Base-by-base conservation (phyloP, 2,113 vertebrate genomes). In the Notarius lentiginosus region DNA sequence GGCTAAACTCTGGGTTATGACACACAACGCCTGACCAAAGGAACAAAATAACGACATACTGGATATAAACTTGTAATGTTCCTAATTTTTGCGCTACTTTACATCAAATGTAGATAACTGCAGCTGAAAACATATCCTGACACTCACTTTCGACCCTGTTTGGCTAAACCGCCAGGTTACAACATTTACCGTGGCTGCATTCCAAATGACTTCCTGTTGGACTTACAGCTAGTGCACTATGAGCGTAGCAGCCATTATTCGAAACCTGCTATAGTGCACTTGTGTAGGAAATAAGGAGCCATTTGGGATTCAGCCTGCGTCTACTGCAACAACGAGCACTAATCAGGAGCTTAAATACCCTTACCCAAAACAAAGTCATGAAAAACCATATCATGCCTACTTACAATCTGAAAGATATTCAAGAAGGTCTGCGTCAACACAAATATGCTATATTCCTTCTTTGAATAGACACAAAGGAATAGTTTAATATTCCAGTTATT, bases 401-500 rank as follows among this genome's bases (percentile, higher is more conserved):
- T 82, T 84, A 90, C 90, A 82, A 68, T 87, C 80, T 60, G 22
- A 70, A 55, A 77, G 61, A 65, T 30, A 34, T 7, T 14, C 49
- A 11, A 17, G 7, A 27, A 55, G 9, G 1, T 12, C 56, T 6
- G 58, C n/a, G 58, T 56, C 56, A 34, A 79, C 1, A 51, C 14
- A 17, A 49, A 63, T 30, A 15, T 11, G 58, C 15, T 51, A 1
- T 15, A 3, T 61, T 79, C 63, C 7, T 55, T 87, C 61, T 34
- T 51, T 51, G 15, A 2, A 2, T 14, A 55, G 53, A 70, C 27
- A 55, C 11, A 60, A 72, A 1, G 53, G 9, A 12, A 66, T 68
- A 65, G 18, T 61, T 24, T 41, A 63, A 6, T 73, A 22, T 61
- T 60, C 60, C 84, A 60, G 53, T 79, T 83, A 80, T 83, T 81